Base-by-base conservation (phyloP, 2,888 invertebrate species). In the Synergus umbraculus region DNA sequence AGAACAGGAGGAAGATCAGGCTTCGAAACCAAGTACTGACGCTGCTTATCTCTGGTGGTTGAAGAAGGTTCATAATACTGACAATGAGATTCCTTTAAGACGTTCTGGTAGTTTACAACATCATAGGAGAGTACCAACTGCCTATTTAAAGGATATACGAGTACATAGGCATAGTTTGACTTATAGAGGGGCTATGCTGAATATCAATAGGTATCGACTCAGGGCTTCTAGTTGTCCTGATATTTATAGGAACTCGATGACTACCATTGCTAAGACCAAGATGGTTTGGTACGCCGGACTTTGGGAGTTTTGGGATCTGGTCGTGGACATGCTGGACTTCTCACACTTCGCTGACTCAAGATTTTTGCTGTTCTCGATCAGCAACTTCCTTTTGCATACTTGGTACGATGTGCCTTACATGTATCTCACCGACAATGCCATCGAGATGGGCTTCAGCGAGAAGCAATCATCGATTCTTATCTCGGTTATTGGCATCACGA, bases 361-460 rank as follows among this genome's bases (percentile, higher is more conserved):
- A 84, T 97, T 96, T 93, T 93, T 96, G 44, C 93, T 97, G 77
- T 98, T 98, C 93, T 95, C 97, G 41, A 91, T 98, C 29, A 97
- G 97, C 81, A 98, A 98, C 93, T 97, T 98, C 92, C 93, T 98
- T 37, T 94, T 98, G 83, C 98, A 98, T 93, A 96, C 97, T 88
- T 98, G 98, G 96, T 97, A 97, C 92, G 98, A 98, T 91, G 97
- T 98, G 79, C 97, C 98, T 2, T 98, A 98, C 92, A 96, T 98
- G 86, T 98, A 97, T 93, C 94, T 98, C 85, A 95, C 96, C 2
- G 98, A 98, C 90, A 95, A 95, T 90, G 97, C 96, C 12, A 94
- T 95, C 65, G 94, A 94, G 88, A 93, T 95, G 91, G 96, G 96
- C 37, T 95, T 95, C 90, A 94, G 94, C 82, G 95, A 96, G 88